Evolutionary conservation across 2,113 vertebrate species (phyloP), one percentile per base, ranked within the genome.

Genomic region (Dipodomys merriami): DNA sequence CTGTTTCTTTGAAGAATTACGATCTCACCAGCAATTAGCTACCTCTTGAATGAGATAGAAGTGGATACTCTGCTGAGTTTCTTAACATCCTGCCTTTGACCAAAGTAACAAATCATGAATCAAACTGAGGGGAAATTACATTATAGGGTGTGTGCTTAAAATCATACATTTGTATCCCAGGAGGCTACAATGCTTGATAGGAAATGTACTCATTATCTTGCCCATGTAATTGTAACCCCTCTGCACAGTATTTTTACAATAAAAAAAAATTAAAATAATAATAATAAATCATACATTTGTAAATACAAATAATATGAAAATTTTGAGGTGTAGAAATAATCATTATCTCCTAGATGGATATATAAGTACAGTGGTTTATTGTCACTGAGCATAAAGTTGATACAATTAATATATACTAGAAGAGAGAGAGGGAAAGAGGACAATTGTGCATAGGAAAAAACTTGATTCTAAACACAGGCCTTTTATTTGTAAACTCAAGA

Each of bases 1-100:
- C 12, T 72, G 27, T 72, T 93, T 95, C 82, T 79, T 91, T 77
- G 60, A 76, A 81, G 64, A 84, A 30, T 74, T 85, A 87, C 27
- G 74, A 7, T 89, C 10, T 85, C 35, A 39, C 23, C 7, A 91
- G 69, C 35, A 30, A 69, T 18, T 8, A 78, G 29, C 35, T 88
- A 30, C 6, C 11, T 93, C n/a, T 16, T 85, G 20, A 85, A 12
- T 76, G 72, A 94, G 65, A 22, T 82, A 6, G 81, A 89, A 77
- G 13, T 64, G 65, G 19, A 67, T 30, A 35, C 35, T 23, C 30
- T 90, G 29, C 25, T 20, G 6, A 67, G 7, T 73, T 84, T 68
- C 86, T 16, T 88, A 13, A 69, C 35, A 16, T 80, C 46, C 82
- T 88, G 60, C 11, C 73, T 91, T 92, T 87, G 27, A n/a, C 39